These are phyloP conservation scores for Denticeps clupeoides DNA, from an alignment of 2,797 vertebrate genomes.

Conservation along the genomic window DNA sequence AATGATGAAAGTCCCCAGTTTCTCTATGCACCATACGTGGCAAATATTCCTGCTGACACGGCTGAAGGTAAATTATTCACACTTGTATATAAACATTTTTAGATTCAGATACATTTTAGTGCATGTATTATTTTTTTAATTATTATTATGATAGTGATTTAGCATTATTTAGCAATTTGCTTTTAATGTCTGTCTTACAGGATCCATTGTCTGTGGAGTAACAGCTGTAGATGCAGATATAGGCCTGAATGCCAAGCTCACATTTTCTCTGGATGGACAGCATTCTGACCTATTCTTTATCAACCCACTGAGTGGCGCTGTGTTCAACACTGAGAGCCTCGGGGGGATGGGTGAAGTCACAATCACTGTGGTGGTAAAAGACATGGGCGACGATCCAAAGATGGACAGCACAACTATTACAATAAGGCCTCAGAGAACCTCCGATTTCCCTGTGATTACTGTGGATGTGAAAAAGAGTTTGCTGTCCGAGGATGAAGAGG, in stretches of 20 bases:
- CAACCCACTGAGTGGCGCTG: constrained; percentile 42
- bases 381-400: constrained; percentile 48
- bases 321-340: constrained; percentile 35
- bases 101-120: no score
- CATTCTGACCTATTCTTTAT: constrained; percentile 49
- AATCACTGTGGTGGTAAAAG: constrained; percentile 49
- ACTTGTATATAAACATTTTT: no score
- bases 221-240: constrained; percentile 52
- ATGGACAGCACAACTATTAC: constrained; percentile 54
- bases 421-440: constrained; percentile 48
- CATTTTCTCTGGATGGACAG: constrained; percentile 53
- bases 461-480: constrained; percentile 35
- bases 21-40: constrained; percentile 57
- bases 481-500: constrained; percentile 46
- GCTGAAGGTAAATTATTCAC: constrained; percentile 48
- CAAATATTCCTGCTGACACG: constrained; percentile 46
- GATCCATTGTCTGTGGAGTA: constrained; percentile 53
- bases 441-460: constrained; percentile 50
- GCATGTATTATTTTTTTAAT: no score
- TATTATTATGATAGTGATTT: neutral
- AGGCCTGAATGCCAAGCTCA: constrained; percentile 54
- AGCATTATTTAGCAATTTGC: neutral
- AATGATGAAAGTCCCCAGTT: constrained; percentile 62
- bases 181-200: constrained; percentile 32
- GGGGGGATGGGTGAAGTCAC: constrained; percentile 37